Percentiles rank a stretch among this genome's conserved stretches.
Conservation (phyloP, 2,888 invertebrate genomes). For the Drosophila lacicola region DNA sequence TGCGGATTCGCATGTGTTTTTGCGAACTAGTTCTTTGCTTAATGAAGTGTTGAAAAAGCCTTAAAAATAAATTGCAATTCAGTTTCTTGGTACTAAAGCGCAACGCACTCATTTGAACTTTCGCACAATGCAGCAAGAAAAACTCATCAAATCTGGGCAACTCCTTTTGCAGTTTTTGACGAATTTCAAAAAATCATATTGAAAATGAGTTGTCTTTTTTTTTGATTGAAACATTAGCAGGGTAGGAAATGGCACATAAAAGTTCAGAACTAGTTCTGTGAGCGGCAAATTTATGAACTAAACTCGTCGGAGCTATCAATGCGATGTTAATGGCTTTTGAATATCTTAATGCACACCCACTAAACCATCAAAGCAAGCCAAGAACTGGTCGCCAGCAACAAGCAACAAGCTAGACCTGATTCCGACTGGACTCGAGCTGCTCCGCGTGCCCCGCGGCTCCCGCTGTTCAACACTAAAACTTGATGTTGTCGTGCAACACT, state of each 20-base stretch:
- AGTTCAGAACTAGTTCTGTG: constrained; percentile 32
- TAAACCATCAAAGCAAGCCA: constrained; percentile 34
- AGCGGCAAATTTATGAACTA: constrained; percentile 25
- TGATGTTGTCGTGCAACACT: constrained; percentile 50
- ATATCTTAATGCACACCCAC: constrained; percentile 61
- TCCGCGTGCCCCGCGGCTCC: background rate
- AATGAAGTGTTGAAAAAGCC: constrained; percentile 12
- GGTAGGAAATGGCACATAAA: background rate
- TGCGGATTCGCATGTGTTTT: constrained; percentile 15
- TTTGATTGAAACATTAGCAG: background rate
- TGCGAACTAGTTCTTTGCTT: constrained; percentile 1
- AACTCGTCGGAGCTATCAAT: constrained; percentile 36
- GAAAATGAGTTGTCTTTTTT: no score
- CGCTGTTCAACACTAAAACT: background rate
- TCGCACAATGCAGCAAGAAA: background rate
- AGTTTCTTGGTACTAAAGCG: no score
- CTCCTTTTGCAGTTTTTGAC: no score
- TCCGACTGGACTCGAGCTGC: constrained; percentile 3
- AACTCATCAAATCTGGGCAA: no score
- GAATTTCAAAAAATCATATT: no score
- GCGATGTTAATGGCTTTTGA: constrained; percentile 49
- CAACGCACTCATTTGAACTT: constrained; percentile 6
- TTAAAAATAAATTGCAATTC: background rate
- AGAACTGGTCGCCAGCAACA: constrained; percentile 39
- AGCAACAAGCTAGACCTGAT: constrained; percentile 44